Percentiles rank a stretch among this genome's conserved stretches.
phyloP scores from a whole-genome alignment of 2,888 invertebrate genomes.

The Chirona hameri region DNA sequence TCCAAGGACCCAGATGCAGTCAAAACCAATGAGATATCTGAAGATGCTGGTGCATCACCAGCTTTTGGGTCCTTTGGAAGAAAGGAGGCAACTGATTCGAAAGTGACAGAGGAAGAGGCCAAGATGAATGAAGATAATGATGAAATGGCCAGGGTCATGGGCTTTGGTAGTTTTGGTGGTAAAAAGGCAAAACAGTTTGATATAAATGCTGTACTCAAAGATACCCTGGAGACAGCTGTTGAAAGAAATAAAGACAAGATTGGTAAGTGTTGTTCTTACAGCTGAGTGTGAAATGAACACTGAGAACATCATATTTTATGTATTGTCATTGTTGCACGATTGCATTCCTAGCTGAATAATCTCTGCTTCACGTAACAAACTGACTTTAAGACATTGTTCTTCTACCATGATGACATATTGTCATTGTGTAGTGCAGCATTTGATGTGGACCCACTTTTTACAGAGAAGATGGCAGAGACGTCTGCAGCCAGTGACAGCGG shows the following conservation, averaged over 20 bases:
- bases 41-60: not conserved
- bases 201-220: not conserved
- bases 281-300: too few species aligned
- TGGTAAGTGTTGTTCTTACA: not conserved
- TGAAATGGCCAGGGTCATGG: not conserved
- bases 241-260: not conserved
- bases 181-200: conserved; percentile 23
- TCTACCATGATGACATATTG: not conserved
- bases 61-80: not conserved
- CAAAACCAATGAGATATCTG: not conserved
- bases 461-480: not conserved
- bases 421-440: not conserved
- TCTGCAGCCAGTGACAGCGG: not conserved
- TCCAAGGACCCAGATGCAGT: not conserved
- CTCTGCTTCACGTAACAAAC: not conserved
- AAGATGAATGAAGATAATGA: not conserved
- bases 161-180: conserved; percentile 8
- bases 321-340: too few species aligned
- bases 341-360: too few species aligned
- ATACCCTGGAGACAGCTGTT: not conserved
- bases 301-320: too few species aligned
- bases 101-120: not conserved
- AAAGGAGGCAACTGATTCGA: not conserved
- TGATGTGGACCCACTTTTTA: not conserved
- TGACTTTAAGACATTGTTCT: not conserved